Base-by-base conservation (phyloP, 2,113 vertebrate genomes). In the Rutilus rutilus region DNA sequence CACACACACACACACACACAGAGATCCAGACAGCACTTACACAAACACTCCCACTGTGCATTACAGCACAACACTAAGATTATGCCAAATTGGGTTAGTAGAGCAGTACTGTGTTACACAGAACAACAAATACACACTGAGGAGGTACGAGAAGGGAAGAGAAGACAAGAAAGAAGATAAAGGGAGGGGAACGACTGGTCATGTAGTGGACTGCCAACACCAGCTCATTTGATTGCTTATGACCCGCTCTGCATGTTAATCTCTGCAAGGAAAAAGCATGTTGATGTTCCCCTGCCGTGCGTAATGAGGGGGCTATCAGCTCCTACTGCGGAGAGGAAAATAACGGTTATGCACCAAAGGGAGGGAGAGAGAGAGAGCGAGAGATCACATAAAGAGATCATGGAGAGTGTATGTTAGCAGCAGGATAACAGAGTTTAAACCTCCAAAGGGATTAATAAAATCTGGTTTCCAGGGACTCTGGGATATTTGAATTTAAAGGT, bases 1-100 rank as follows among this genome's bases (percentile, higher is more conserved):
- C 30, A 33, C 2, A 33, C 30, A 33, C 30, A 33, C 30, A 33
- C 30, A 33, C 30, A 74, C 69, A 60, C 75, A 85, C 27, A 71
- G 36, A 59, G 64, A 76, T 52, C 50, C 84, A 86, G 76, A 86
- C 76, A 79, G 77, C 76, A 85, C 60, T 65, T 74, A 64, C 54
- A 59, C 67, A 69, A 82, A 83, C 81, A 83, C 50, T 83, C 81
- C 81, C 67, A 73, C 81, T 57, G 67, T 83, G 71, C 42, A 76
- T 75, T 82, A 86, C 67, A 86, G 69, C 69, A 80, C 85, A 50
- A 67, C 39, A 82, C 85, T 73, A 42, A 74, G 78, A 86, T 82
- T 82, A 81, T 60, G 78, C 25, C 78, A 82, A 86, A 86, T 74
- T 86, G 52, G 85, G 85, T 81, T 60, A 81, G 85, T 86, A 64